Evolutionary conservation across 2,113 vertebrate species (phyloP).

Genomic region (Aphelocoma coerulescens): DNA sequence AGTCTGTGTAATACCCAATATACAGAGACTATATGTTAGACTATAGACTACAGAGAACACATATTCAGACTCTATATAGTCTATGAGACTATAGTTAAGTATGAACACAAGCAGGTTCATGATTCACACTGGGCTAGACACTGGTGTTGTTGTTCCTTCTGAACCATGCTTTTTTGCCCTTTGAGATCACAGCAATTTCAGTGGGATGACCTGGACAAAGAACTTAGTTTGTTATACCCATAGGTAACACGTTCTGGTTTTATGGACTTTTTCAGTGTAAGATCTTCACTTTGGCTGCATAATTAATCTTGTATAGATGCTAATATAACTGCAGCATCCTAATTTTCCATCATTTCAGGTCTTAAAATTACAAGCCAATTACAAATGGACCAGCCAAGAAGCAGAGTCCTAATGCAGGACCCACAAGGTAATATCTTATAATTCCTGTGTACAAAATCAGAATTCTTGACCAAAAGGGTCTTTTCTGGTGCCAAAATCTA

Average conservation of each 20-base stretch:
- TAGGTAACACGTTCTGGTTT: not conserved
- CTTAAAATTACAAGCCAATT: not conserved
- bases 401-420: not conserved
- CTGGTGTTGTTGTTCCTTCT: not conserved
- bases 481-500: not conserved
- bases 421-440: not conserved
- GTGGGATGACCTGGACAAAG: not conserved
- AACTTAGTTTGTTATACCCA: not conserved
- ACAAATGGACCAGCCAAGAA: not conserved
- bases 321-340: not conserved
- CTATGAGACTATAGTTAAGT: not conserved
- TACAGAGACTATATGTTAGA: not conserved
- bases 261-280: not conserved
- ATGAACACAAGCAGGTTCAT: not conserved
- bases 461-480: not conserved
- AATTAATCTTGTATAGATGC: not conserved
- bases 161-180: not conserved
- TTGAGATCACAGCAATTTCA: not conserved
- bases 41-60: not conserved
- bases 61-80: not conserved
- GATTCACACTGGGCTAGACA: not conserved
- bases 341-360: not conserved
- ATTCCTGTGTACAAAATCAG: not conserved
- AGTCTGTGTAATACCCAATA: not conserved
- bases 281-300: not conserved